These are phyloP conservation scores for Ceyx cyanopectus DNA, from an alignment of 2,113 vertebrate species.

Conservation along the genomic window DNA sequence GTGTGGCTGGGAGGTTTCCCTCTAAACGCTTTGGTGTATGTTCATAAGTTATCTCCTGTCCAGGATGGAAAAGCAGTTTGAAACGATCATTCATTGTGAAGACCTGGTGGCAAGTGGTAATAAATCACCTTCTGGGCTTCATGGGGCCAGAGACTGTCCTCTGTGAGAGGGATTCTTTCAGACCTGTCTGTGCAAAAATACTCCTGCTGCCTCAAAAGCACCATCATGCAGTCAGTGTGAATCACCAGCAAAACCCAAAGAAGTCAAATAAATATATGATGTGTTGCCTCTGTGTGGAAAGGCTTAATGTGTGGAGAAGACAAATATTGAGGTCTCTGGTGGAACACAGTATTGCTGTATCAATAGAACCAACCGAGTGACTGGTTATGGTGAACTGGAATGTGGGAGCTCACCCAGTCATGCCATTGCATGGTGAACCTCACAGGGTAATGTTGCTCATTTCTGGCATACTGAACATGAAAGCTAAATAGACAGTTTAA, in stretches of 20 bases:
- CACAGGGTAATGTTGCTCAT: background rate
- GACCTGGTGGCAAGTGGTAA: background rate
- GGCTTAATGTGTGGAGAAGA: background rate
- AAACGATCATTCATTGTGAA: background rate
- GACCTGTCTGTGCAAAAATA: background rate
- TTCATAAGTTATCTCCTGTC: background rate
- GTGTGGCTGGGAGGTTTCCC: background rate
- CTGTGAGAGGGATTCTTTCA: background rate
- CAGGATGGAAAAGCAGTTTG: background rate
- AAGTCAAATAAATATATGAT: constrained; percentile 8
- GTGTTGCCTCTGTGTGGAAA: background rate
- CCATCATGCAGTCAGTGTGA: background rate
- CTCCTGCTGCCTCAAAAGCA: constrained; percentile 26
- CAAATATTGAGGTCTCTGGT: constrained; percentile 8
- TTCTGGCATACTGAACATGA: background rate
- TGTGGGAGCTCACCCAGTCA: background rate
- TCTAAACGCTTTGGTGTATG: background rate
- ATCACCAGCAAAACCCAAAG: background rate
- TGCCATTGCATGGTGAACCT: background rate
- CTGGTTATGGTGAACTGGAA: background rate
- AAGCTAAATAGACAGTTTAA: background rate
- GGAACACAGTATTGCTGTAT: background rate
- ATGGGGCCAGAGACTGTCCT: background rate
- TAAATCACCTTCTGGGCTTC: background rate
- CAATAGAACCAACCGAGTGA: background rate